Percentiles rank a stretch among this genome's conserved stretches.
Conservation (phyloP, 2,888 invertebrate species). For the Mythimna albipuncta region DNA sequence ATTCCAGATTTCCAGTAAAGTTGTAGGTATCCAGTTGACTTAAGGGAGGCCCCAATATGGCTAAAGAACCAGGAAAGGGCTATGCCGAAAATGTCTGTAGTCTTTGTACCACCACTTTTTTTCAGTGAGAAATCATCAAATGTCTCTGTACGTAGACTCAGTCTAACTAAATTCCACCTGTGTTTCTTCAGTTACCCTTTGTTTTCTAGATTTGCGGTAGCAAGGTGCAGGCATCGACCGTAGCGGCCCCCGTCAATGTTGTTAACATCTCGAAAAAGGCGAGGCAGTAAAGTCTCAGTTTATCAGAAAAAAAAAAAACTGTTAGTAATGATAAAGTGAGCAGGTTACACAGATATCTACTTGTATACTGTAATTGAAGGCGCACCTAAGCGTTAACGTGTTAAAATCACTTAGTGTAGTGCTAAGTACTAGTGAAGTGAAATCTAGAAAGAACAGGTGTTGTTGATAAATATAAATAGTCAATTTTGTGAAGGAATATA, state of each 20-base stretch:
- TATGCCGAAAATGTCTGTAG: neutral
- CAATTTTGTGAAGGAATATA: too few species aligned
- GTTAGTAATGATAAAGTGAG: conserved; percentile 13
- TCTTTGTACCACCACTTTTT: neutral
- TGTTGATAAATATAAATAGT: too few species aligned
- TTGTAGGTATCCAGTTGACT: neutral
- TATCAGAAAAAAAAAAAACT: conserved; percentile 21
- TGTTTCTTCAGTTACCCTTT: too few species aligned
- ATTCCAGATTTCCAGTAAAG: neutral
- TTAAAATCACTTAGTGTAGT: neutral
- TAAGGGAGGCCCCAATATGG: neutral
- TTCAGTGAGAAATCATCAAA: too few species aligned
- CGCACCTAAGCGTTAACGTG: neutral
- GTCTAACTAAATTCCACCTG: too few species aligned
- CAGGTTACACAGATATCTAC: neutral
- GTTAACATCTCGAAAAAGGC: neutral
- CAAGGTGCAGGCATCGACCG: too few species aligned
- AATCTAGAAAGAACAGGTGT: neutral
- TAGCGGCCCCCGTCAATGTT: too few species aligned
- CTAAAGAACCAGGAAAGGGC: neutral
- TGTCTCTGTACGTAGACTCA: too few species aligned
- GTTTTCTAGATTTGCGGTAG: too few species aligned
- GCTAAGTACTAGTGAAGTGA: neutral
- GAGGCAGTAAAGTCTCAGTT: conserved; percentile 1
- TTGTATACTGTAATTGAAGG: neutral